Percentiles rank a stretch among this genome's conserved stretches.
Conservation (phyloP, 2,888 invertebrate species). For the Apodemia duryi region DNA sequence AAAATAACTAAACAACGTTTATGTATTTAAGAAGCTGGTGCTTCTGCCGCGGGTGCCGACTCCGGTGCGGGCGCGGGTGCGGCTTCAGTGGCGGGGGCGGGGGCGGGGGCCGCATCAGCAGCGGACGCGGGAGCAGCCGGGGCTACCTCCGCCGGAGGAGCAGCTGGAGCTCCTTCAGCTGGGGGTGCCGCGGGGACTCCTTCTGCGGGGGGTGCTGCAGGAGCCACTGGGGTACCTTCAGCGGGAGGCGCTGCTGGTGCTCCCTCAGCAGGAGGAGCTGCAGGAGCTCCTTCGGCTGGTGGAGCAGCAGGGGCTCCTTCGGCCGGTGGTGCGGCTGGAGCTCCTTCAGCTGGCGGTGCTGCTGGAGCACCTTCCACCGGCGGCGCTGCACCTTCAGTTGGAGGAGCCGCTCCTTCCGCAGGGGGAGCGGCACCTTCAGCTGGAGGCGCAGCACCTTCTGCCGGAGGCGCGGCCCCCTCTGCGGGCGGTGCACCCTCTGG, state of each 20-base stretch:
- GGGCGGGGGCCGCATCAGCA: conserved; percentile 17
- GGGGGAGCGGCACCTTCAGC: conserved; percentile 27
- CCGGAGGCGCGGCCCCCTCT: conserved; percentile 29
- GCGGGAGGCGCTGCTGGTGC: conserved; percentile 39
- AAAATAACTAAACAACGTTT: conserved; percentile 19
- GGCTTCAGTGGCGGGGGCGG: conserved; percentile 26
- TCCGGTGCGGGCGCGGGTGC: conserved; percentile 29
- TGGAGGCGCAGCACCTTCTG: conserved; percentile 16
- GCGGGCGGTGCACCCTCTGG: conserved; percentile 22
- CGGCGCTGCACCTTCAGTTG: conserved; percentile 30
- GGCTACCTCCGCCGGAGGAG: conserved; percentile 30
- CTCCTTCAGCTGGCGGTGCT: conserved; percentile 44
- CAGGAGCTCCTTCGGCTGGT: conserved; percentile 20
- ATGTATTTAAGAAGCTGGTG: conserved; percentile 15
- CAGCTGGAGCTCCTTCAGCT: conserved; percentile 47
- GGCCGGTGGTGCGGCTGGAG: conserved; percentile 35
- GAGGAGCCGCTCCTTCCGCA: conserved; percentile 37
- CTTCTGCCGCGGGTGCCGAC: conserved; percentile 13
- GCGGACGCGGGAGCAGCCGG: conserved; percentile 26
- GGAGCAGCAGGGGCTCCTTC: conserved; percentile 30
- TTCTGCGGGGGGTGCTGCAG: conserved; percentile 33
- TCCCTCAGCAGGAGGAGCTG: conserved; percentile 20
- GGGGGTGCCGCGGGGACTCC: conserved; percentile 29
- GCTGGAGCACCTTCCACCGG: conserved; percentile 32
- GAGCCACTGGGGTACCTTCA: conserved; percentile 34